Percentiles rank a stretch among this genome's conserved stretches.
phyloP scores from a whole-genome alignment of 2,797 vertebrate genomes.

The Molossus molossus region DNA sequence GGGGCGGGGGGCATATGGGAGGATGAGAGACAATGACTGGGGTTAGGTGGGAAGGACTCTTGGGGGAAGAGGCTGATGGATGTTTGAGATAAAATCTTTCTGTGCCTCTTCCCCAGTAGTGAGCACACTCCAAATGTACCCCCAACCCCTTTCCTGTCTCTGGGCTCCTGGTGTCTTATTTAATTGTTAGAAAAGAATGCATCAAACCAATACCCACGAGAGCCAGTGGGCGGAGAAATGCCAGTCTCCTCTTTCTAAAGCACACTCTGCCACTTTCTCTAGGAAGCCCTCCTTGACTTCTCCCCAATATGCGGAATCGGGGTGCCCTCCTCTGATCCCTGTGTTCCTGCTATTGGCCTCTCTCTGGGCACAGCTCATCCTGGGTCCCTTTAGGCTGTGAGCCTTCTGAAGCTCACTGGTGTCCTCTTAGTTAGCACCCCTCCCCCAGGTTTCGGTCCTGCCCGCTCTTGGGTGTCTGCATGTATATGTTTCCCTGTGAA shows the following conservation, averaged over 20 bases:
- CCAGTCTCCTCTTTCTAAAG: neutral
- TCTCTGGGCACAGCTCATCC: neutral
- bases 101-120: neutral
- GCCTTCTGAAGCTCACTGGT: neutral
- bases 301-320: neutral
- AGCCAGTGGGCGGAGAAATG: neutral
- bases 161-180: neutral
- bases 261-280: neutral
- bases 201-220: neutral
- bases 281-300: neutral
- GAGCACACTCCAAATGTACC: neutral
- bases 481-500: neutral
- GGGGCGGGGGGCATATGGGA: neutral
- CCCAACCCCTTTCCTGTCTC: neutral
- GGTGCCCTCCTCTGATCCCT: neutral
- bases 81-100: neutral
- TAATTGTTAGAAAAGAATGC: neutral
- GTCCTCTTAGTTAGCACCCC: no score
- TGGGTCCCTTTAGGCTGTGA: neutral
- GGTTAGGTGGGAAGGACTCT: neutral
- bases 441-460: neutral
- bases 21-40: neutral
- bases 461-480: neutral
- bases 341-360: neutral
- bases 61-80: neutral